Conservation (phyloP, 2,113 vertebrate species). For the Pseudopipra pipra region DNA sequence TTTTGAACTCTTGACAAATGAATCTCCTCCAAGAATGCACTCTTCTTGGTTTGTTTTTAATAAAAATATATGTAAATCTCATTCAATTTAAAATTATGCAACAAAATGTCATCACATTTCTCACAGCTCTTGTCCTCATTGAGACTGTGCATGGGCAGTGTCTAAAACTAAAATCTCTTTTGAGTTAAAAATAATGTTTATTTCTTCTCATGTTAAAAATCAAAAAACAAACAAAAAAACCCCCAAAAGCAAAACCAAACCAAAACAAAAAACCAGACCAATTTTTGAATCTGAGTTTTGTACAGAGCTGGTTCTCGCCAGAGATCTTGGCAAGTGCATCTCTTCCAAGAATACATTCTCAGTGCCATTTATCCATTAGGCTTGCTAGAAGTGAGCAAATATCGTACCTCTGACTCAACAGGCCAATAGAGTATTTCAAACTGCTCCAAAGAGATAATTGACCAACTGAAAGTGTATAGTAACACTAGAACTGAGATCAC, state of each 20-base stretch:
- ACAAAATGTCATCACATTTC: not conserved
- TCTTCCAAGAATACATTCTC: not conserved
- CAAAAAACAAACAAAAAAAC: not conserved
- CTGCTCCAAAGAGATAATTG: constrained; percentile 24
- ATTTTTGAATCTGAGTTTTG: not conserved
- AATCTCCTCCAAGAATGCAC: not conserved
- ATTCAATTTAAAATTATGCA: constrained; percentile 14
- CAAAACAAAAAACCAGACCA: not conserved
- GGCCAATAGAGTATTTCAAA: not conserved
- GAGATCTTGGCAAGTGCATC: not conserved
- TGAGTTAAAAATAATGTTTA: not conserved
- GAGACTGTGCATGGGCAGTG: not conserved
- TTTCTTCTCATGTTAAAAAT: not conserved
- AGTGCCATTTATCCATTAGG: constrained; percentile 1
- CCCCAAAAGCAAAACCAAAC: not conserved
- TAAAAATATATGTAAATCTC: constrained; percentile 9
- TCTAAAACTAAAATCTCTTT: not conserved
- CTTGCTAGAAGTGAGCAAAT: not conserved
- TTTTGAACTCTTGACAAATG: not conserved
- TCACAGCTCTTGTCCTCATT: not conserved
- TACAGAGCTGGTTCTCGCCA: not conserved
- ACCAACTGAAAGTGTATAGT: constrained; percentile 23
- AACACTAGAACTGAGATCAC: constrained; percentile 32
- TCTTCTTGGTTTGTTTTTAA: not conserved
- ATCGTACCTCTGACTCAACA: not conserved